Evolutionary conservation across 2,888 invertebrate species (phyloP).

Genomic region (Diarsia brunnea): DNA sequence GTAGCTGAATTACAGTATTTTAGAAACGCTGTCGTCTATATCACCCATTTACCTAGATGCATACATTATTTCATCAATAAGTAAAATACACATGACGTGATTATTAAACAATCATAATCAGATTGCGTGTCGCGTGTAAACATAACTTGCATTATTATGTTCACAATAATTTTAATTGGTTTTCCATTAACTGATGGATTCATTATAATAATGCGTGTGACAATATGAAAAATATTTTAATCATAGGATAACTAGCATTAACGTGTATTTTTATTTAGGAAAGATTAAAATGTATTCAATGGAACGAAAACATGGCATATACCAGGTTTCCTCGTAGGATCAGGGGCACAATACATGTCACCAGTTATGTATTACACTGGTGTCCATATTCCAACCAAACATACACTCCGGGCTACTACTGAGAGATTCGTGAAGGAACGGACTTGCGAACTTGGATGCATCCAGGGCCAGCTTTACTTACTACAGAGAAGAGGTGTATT

Average conservation of each 20-base stretch:
- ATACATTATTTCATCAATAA: neutral
- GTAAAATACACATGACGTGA: neutral
- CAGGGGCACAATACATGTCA: neutral
- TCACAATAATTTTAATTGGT: conserved; percentile 24
- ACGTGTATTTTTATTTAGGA: neutral
- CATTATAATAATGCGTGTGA: neutral
- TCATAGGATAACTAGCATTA: neutral
- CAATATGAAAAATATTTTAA: neutral
- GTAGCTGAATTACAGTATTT: neutral
- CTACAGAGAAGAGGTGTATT: neutral
- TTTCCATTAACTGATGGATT: conserved; percentile 5
- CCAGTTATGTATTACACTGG: neutral
- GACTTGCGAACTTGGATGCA: neutral
- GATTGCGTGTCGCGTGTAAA: neutral
- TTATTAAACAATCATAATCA: neutral
- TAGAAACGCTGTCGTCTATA: neutral
- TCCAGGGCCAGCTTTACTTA: neutral
- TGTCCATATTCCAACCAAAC: neutral
- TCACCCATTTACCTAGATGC: neutral
- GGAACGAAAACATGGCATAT: neutral
- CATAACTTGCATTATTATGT: conserved; percentile 8
- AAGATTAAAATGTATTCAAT: neutral
- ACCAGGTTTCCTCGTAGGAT: neutral
- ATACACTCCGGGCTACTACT: too few relatives aligned
- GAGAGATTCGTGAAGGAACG: neutral